These are phyloP conservation scores for Tolmerus cingulatus DNA, from an alignment of 2,888 invertebrate genomes.

Conservation along the genomic window DNA sequence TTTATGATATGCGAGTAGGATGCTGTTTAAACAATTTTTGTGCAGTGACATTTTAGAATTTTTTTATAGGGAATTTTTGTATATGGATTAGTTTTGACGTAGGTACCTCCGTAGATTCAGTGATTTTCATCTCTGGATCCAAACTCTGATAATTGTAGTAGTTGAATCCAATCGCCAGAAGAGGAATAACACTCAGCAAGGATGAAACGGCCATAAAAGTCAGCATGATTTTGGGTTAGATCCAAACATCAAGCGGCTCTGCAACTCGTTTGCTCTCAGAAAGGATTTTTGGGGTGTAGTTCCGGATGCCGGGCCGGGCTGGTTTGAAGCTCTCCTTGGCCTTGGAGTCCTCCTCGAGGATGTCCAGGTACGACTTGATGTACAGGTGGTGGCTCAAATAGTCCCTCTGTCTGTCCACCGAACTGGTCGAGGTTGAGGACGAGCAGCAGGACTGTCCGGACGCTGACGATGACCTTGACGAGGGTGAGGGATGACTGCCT, in stretches of 20 bases:
- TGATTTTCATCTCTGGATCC: conserved; percentile 83
- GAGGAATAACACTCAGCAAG: conserved; percentile 79
- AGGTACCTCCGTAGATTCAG: conserved; percentile 76
- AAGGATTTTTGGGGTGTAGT: conserved; percentile 76
- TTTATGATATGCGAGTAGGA: too few species aligned
- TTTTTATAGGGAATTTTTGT: background rate
- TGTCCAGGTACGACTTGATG: conserved; percentile 67
- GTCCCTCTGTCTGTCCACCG: conserved; percentile 60
- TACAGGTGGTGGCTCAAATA: conserved; percentile 67
- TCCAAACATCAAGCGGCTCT: conserved; percentile 71
- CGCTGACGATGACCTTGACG: conserved; percentile 57
- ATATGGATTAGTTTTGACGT: conserved; percentile 58
- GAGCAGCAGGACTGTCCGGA: conserved; percentile 62
- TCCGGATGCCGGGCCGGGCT: conserved; percentile 71
- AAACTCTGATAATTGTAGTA: conserved; percentile 80
- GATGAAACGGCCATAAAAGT: conserved; percentile 71
- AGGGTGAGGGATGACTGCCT: conserved; percentile 55
- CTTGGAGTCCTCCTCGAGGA: conserved; percentile 65
- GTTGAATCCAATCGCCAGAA: conserved; percentile 81
- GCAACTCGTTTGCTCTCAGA: conserved; percentile 65
- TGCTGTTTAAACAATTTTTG: too few species aligned
- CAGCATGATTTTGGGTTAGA: conserved; percentile 65
- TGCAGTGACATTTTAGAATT: too few species aligned
- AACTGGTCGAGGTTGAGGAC: conserved; percentile 58
- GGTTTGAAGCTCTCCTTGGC: conserved; percentile 63